Base-by-base conservation (phyloP, 2,113 vertebrate genomes). In the Heterotilapia buettikoferi region DNA sequence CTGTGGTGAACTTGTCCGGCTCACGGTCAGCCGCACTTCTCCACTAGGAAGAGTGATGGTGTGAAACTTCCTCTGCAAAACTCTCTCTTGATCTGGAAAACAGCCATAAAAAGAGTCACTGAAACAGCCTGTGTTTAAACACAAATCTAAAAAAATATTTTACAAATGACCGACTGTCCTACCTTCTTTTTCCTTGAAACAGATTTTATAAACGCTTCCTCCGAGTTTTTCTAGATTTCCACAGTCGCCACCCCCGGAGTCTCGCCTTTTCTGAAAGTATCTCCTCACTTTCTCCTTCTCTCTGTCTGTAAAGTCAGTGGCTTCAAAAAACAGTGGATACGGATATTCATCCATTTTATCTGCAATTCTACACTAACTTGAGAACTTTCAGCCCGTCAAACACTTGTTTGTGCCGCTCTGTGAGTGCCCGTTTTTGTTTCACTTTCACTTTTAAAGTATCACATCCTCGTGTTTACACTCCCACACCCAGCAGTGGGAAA, bases 201-300 rank as follows among this genome's bases (percentile, higher is more conserved):
- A 11, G n/a, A 95, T 84, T 80, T 76, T 92, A 43, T 94, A 95
- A 10, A 19, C 53, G 9, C 79, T 59, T 3, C 14, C 80, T 57
- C 29, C 80, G 3, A 80, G n/a, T 4, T 82, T 83, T 82, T 93
- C 33, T 16, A 95, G 57, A 16, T 1, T 6, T 2, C 83, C 83
- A 47, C 96, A 96, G 0, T 94, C 93, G 1, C 93, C 95, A 79
- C 96, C 96, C 2, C 94, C 94, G 10, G 95, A 96, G 6, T 54
- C 82, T 63, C 92, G 73, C 63, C 1, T 93, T 40, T 85, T 91
- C 16, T 53, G 52, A 85, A 96, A 96, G 63, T 96, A 38, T 18
- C 50, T 86, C 21, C 61, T 8, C 21, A 96, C 54, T 26, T 89
- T 95, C 4, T 80, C 26, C 71, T 76, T 73, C 19, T 90, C 91